phyloP scores from a whole-genome alignment of 2,113 vertebrate genomes.

The Rhea americana region DNA sequence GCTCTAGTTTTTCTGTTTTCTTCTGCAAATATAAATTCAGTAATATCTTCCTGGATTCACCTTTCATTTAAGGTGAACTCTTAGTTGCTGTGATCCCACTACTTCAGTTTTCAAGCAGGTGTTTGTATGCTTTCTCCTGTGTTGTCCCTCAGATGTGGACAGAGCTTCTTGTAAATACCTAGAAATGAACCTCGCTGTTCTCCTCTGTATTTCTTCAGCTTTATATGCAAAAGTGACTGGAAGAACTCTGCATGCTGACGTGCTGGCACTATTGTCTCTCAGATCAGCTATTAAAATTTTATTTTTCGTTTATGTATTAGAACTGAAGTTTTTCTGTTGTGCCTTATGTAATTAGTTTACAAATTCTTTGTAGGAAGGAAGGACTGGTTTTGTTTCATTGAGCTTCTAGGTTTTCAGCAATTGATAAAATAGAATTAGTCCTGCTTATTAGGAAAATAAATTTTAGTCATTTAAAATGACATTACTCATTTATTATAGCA shows the following conservation, averaged over 20 bases:
- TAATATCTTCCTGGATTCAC: not conserved
- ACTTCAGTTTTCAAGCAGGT: not conserved
- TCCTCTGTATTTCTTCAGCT: not conserved
- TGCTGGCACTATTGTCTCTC: not conserved
- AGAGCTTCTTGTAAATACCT: not conserved
- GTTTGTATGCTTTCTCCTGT: not conserved
- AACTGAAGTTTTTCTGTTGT: not conserved
- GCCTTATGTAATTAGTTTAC: not conserved
- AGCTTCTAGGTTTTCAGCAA: not conserved
- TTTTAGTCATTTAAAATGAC: not conserved
- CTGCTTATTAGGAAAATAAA: not conserved
- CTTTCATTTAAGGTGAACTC: not conserved
- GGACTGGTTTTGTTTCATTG: not conserved
- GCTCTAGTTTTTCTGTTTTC: not conserved
- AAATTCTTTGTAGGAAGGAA: not conserved
- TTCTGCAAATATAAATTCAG: not conserved
- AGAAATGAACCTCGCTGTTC: not conserved
- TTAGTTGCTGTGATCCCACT: not conserved
- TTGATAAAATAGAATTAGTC: not conserved
- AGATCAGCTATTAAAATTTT: not conserved
- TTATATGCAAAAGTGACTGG: too few species aligned
- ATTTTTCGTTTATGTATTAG: not conserved
- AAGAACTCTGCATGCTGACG: not conserved
- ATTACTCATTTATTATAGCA: not conserved
- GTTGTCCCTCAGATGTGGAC: not conserved